Evolutionary conservation across 2,888 invertebrate species (phyloP), one percentile per base, ranked within the genome.

Genomic region (Drosophila formosana): DNA sequence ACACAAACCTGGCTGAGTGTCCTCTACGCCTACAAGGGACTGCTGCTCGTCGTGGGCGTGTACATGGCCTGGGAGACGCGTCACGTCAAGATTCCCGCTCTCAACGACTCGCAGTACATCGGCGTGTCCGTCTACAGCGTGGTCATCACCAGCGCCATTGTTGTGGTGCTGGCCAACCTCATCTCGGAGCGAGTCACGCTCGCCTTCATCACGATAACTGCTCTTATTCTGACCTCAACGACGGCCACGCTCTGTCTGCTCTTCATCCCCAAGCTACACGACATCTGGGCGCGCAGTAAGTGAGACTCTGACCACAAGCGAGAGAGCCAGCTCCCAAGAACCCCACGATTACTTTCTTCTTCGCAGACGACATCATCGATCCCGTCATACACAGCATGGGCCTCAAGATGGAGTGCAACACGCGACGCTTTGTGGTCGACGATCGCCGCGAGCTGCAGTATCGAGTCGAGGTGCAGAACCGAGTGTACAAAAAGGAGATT

Each of bases 41-140:
- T 98, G 0, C 94, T 98, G 18, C 94, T 98, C 13, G 94, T 97
- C 32, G 97, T 98, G 69, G 98, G 98, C 0, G 96, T 97, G 3
- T 98, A 97, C 93, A 98, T 98, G 98, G 98, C 98, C 0, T 98
- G 98, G 98, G 97, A 98, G 93, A 98, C 98, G 8, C 95, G 97
- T 56, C 96, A 96, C 91, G 97, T 98, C 26, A 97, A 98, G 93
- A 97, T 98, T 82, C 96, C 97, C 11, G 97, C 97, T 0, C 93
- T 98, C 28, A 98, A 98, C 93, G 98, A 98, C 93, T 98, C 98
- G 4, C 97, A 97, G 90, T 97, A 98, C 92, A 98, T 98, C 80
- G 98, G 97, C 9, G 96, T 98, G 91, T 97, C 97, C 82, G 98
- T 98, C 0, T 98, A 98, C 90, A 97, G 96, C 55, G 97, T 97